Evolutionary conservation across 2,888 invertebrate species (phyloP), one percentile per base, ranked within the genome.

Genomic region (Taenaris catops): DNA sequence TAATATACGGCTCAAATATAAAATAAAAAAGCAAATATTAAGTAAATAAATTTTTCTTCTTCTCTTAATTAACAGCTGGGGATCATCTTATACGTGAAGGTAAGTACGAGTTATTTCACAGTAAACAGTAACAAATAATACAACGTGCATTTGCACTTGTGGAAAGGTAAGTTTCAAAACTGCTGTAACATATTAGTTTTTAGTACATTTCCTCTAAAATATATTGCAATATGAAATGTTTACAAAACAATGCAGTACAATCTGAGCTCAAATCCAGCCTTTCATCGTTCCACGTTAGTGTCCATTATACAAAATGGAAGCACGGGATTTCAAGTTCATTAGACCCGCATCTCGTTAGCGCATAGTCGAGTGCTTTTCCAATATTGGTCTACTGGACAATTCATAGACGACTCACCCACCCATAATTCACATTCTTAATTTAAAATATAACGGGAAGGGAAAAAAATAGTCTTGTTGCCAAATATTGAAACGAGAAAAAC

Each of bases 251-350:
- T 18, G 16, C 12, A 12, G 21, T 7, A 9, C 26, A 28, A 27
- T 38, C 19, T 26, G 19, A 26, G 25, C 32, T 17, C 23, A 20
- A 18, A 21, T 25, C 23, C 33, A 34, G 3, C 11, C 14, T 40
- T 72, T 75, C 67, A 49, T 63, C 65, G 58, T 56, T 73, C 55
- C 47, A 48, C 45, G 67, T 59, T 46, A 51, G 42, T 64, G 68
- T 71, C 73, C 74, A 76, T 76, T 79, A 74, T 68, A 76, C 73
- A 71, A 78, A 80, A 78, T 80, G 73, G 72, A 68, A 67, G 69
- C 67, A 62, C 72, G 69, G 76, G 74, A 81, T 79, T 81, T 81
- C 79, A 73, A 79, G 78, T 80, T 83, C 79, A 83, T 83, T 83
- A 80, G 76, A 72, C 69, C 72, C 67, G 65, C 70, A 68, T 55